Evolutionary conservation across 2,113 vertebrate genomes (phyloP), one percentile per base, ranked within the genome.

Genomic region (Muscicapa adusta): DNA sequence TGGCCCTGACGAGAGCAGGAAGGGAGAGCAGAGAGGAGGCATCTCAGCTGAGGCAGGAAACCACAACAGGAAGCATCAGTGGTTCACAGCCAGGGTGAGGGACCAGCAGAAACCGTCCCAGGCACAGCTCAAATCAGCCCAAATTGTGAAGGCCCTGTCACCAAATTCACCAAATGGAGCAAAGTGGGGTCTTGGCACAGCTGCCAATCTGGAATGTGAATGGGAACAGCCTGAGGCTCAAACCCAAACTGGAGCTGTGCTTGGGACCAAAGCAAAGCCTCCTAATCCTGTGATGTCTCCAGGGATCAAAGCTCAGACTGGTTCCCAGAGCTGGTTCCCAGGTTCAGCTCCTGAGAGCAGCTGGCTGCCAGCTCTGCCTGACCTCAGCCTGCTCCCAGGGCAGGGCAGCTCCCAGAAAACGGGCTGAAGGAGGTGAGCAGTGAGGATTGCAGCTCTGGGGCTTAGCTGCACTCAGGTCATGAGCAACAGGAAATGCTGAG

Each of bases 31-130:
- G 74, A 65, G 62, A 68, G 91, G 88, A 85, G 94, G 78, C 2
- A 33, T 93, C 86, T 24, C 17, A 90, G 84, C 47, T 2, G 22
- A 80, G 82, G 85, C 96, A 97, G 96, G 96, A 97, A 97, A 96
- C 96, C 96, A 81, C 95, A 94, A 88, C 95, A 96, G 96, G 96
- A 97, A 96, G 80, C 34, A 1, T 33, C 85, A 65, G 94, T 47
- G 85, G 91, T 85, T 88, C 56, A 57, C 63, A 91, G 83, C 63
- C 58, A 20, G 43, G 43, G 28, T 60, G 70, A 82, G 7, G 76
- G 92, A 90, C 43, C 4, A 12, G 78, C 3, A 3, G 58, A 54
- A 96, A 77, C 74, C 7, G 0, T 26, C 33, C 26, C 36, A 67
- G 77, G 56, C n/a, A 1, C 78, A 56, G 85, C 74, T 74, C n/a